Conservation (phyloP, 35 echinoderm and acorn worm species). For the Apostichopus japonicus region DNA sequence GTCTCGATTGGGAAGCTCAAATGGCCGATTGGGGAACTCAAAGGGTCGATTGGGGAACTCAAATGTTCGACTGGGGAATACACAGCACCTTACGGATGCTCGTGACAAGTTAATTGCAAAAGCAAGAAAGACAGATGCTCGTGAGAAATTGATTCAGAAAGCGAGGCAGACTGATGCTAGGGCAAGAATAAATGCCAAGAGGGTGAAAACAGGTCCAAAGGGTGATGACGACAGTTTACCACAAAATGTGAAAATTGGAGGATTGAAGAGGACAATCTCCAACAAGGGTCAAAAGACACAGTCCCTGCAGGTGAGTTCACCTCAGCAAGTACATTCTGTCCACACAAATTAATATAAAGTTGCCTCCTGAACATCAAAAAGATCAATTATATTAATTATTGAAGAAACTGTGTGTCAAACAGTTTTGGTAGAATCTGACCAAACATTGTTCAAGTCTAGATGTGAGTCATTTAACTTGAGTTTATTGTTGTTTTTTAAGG, state of each 20-base stretch:
- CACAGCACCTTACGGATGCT: slow-evolving; percentile 12
- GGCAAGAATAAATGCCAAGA: slow-evolving; percentile 67
- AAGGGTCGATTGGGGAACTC: background rate
- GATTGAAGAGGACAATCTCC: slow-evolving; percentile 34
- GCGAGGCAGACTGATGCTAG: slow-evolving; percentile 70
- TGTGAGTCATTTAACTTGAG: background rate
- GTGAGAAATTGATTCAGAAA: slow-evolving; percentile 72
- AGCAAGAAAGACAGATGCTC: slow-evolving; percentile 61
- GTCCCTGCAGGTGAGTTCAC: slow-evolving; percentile 6
- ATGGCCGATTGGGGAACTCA: background rate
- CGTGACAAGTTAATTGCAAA: slow-evolving; percentile 22
- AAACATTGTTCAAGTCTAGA: background rate
- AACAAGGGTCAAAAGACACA: slow-evolving; percentile 7
- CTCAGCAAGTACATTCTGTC: too few relatives aligned
- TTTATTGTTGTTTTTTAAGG: too few relatives aligned
- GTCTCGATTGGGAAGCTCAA: background rate
- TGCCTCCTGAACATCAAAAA: background rate
- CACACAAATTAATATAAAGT: too few relatives aligned
- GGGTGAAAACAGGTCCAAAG: slow-evolving; percentile 64
- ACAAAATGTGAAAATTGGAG: background rate
- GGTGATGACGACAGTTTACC: background rate
- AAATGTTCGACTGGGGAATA: background rate
- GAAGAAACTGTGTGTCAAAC: background rate
- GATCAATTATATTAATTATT: background rate
- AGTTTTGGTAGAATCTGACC: background rate